phyloP scores from a whole-genome alignment of 2,797 vertebrate species.

The Aldrovandia affinis region DNA sequence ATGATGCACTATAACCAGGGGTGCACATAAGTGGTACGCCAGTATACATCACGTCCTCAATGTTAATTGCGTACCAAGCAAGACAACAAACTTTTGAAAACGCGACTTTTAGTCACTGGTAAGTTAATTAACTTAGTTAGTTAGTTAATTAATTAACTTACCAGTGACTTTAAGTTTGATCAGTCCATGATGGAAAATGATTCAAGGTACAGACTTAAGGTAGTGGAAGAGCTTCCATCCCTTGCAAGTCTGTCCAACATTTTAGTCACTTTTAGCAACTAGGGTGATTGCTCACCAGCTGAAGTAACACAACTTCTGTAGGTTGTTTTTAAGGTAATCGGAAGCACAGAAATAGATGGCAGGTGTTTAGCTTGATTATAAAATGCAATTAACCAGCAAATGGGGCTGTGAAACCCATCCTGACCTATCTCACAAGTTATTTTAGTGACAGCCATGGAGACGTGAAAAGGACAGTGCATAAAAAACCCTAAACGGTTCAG shows the following conservation, averaged over 20 bases:
- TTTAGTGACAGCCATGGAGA: slow-evolving; percentile 71
- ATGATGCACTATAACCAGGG: too few relatives aligned
- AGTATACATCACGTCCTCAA: too few relatives aligned
- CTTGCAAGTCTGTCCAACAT: background rate
- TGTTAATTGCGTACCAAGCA: too few relatives aligned
- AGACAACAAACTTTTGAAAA: too few relatives aligned
- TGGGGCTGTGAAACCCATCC: slow-evolving; percentile 84
- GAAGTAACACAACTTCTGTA: slow-evolving; percentile 69
- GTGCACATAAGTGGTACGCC: too few relatives aligned
- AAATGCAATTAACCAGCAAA: slow-evolving; percentile 95
- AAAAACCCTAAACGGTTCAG: slow-evolving; percentile 63
- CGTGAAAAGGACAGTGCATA: slow-evolving; percentile 72
- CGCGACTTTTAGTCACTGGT: too few relatives aligned
- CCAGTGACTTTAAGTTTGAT: too few relatives aligned
- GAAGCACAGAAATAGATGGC: slow-evolving; percentile 80
- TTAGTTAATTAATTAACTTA: too few relatives aligned
- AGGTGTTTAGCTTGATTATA: slow-evolving; percentile 83
- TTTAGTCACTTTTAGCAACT: slow-evolving; percentile 24
- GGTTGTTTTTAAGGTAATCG: slow-evolving; percentile 83
- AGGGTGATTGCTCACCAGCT: slow-evolving; percentile 36
- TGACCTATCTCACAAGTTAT: slow-evolving; percentile 76
- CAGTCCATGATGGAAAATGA: too few relatives aligned
- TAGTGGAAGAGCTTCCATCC: background rate
- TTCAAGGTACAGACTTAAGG: too few relatives aligned
- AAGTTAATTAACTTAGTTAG: too few relatives aligned